Evolutionary conservation across 2,113 vertebrate species (phyloP).

Genomic region (Petroica traversi): DNA sequence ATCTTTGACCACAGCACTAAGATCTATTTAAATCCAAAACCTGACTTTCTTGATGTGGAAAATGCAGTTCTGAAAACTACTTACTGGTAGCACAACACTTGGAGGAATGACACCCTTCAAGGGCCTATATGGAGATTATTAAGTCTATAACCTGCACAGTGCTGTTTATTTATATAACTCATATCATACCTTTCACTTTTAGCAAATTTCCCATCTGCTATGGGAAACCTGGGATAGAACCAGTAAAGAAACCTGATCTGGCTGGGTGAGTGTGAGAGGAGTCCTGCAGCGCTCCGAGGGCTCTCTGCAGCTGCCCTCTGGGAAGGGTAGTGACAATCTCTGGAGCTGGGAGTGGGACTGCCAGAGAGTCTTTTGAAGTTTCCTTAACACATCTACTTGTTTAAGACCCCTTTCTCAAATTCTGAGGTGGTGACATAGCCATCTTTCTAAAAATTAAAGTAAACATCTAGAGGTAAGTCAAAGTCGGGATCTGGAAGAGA

Average conservation of each 20-base stretch:
- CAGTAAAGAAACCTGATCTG: background rate
- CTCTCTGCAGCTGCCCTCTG: background rate
- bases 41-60: background rate
- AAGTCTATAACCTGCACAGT: background rate
- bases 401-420: background rate
- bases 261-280: no score
- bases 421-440: background rate
- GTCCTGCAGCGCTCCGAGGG: rapidly evolving
- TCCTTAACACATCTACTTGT: rapidly evolving
- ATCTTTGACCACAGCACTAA: background rate
- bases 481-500: background rate
- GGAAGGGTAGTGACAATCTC: no score
- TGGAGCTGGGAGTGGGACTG: no score
- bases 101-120: background rate
- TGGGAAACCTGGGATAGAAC: background rate
- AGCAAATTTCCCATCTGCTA: background rate
- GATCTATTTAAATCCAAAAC: background rate
- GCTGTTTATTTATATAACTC: background rate
- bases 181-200: background rate
- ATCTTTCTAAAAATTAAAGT: background rate
- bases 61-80: background rate
- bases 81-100: background rate
- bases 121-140: background rate
- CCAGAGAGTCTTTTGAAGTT: background rate
- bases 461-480: background rate